phyloP scores from a whole-genome alignment of 64 coral and sea anemone species.

The Stichodactyla helianthus region DNA sequence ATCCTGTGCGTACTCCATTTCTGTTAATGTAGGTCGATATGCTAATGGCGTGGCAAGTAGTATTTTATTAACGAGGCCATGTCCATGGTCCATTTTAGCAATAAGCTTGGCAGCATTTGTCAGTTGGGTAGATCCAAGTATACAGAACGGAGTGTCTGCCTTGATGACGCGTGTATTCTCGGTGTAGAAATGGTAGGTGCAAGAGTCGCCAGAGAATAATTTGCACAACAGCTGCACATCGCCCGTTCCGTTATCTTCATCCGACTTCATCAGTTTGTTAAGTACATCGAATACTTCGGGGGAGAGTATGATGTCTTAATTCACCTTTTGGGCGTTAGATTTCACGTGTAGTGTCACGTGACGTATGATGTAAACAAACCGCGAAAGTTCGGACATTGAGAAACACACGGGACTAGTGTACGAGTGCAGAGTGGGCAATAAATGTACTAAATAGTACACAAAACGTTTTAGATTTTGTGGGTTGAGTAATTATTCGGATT shows the following conservation, averaged over 20 bases:
- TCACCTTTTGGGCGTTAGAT: too few species aligned
- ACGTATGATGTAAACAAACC: too few species aligned
- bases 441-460: too few species aligned
- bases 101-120: slow-evolving; percentile 34
- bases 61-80: slow-evolving; percentile 26
- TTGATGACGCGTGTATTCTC: slow-evolving; percentile 13
- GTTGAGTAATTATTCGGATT: too few species aligned
- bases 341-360: too few species aligned
- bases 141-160: slow-evolving; percentile 30
- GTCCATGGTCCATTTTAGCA: slow-evolving; percentile 31
- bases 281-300: slow-evolving; percentile 29
- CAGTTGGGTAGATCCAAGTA: slow-evolving; percentile 38
- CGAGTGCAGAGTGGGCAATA: too few species aligned
- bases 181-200: slow-evolving; percentile 14
- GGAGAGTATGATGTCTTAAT: slow-evolving; percentile 6
- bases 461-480: too few species aligned
- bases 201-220: slow-evolving; percentile 30
- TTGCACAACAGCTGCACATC: slow-evolving; percentile 34
- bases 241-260: slow-evolving; percentile 32
- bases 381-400: too few species aligned
- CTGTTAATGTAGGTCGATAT: not conserved
- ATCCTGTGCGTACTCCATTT: slow-evolving; percentile 8
- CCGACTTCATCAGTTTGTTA: slow-evolving; percentile 34
- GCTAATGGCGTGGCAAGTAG: slow-evolving; percentile 23
- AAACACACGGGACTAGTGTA: too few species aligned